Evolutionary conservation across 2,888 invertebrate genomes (phyloP), one percentile per base, ranked within the genome.

Genomic region (Clivina fossor): DNA sequence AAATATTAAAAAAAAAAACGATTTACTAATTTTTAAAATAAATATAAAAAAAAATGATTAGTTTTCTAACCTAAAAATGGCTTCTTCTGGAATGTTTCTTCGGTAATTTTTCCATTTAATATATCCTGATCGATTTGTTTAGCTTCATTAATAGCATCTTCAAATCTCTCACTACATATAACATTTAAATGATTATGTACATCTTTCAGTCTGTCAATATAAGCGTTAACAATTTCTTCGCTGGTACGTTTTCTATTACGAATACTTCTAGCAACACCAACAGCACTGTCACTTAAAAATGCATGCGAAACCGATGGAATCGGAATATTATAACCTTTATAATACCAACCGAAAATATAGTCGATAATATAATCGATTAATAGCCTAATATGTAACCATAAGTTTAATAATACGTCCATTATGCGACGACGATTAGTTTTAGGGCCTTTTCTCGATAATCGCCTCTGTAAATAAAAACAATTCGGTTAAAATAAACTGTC

Each of bases 101-200:
- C 81, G 0, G 80, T 71, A 47, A 85, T 74, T 32, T 75, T 68
- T 1, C 82, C 82, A 35, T 72, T 74, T 20, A 77, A 76, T 18
- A 95, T 80, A 49, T 82, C 74, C 38, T 76, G 71, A 71, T 96
- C 95, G 3, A 92, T 80, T 57, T 78, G 74, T 56, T 76, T 78
- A 0, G 95, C 94, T 65, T 93, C 90, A 40, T 82, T 74, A 1
- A 95, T 67, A 0, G 95, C 94, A 2, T 80, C 84, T 5, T 82
- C 78, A 68, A 84, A 95, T 48, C 92, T 78, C 28, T 90, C 82
- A 64, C 91, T 90, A 0, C 92, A 88, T 0, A 95, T 80, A 0
- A 92, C 88, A 74, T 95, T 95, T 33, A 94, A 65, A 9, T 86
- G 69, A 0, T 80, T 78, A 71, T 95, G 92, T 0, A 82, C 80